Conservation (phyloP, 1,140 invertebrate genomes). For the Panonychus citri region DNA sequence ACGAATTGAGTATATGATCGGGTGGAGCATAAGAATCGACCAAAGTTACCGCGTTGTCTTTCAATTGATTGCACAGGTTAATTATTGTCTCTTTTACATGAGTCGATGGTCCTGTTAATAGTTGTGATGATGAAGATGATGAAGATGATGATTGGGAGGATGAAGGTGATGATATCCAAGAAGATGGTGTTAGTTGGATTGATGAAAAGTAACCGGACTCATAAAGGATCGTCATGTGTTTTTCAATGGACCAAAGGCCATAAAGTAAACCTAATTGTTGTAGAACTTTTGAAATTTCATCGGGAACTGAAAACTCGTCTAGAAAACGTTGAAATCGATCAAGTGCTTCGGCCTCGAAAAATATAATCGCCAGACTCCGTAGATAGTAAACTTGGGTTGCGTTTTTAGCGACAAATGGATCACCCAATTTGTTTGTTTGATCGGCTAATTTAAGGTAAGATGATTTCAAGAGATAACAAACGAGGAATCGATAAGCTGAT, state of each 20-base stretch:
- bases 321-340: conserved; percentile 4
- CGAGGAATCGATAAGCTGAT: conserved; percentile 51
- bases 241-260: conserved; percentile 17
- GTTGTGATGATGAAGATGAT: conserved; percentile 21
- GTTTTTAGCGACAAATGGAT: conserved; percentile 46
- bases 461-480: conserved; percentile 40
- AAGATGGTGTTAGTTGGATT: conserved; percentile 24
- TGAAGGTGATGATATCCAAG: conserved; percentile 9
- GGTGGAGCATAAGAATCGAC: conserved; percentile 63
- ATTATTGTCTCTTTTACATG: conserved; percentile 29
- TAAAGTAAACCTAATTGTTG: conserved; percentile 14
- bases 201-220: conserved; percentile 14
- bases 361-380: conserved; percentile 44
- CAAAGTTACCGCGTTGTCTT: conserved; percentile 47
- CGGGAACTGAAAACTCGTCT: not conserved
- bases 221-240: conserved; percentile 9
- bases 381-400: conserved; percentile 58
- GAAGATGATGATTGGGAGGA: conserved; percentile 15
- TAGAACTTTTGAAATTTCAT: conserved; percentile 6
- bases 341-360: conserved; percentile 30
- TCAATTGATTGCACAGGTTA: conserved; percentile 33
- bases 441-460: conserved; percentile 35
- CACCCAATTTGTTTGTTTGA: conserved; percentile 26
- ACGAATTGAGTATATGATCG: conserved; percentile 60
- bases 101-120: conserved; percentile 5